Percentiles rank a stretch among this genome's conserved stretches.
Evolutionary conservation across 2,888 invertebrate genomes (phyloP).

Genomic region (Ophonus ardosiacus): DNA sequence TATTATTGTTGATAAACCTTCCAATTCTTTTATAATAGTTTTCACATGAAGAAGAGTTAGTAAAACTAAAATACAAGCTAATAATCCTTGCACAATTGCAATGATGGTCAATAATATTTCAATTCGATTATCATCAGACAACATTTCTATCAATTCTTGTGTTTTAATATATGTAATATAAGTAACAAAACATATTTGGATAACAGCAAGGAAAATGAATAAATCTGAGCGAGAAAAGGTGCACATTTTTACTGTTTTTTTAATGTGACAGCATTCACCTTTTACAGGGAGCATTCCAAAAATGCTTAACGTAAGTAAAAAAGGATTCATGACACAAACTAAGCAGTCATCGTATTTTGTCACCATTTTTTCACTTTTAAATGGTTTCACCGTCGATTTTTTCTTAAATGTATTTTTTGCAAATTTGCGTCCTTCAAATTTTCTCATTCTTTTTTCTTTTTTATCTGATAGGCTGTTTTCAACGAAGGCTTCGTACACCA

Average conservation of each 20-base stretch:
- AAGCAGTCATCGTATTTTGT: constrained; percentile 53
- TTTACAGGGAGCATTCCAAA: constrained; percentile 60
- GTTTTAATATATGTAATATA: neutral
- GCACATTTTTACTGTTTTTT: constrained; percentile 30
- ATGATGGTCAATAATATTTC: neutral
- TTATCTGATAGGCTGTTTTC: neutral
- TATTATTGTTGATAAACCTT: constrained; percentile 31
- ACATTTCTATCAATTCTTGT: neutral
- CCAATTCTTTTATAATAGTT: constrained; percentile 1
- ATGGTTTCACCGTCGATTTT: neutral
- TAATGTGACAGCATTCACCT: constrained; percentile 59
- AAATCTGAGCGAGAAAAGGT: constrained; percentile 5
- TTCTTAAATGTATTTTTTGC: neutral
- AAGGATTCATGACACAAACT: constrained; percentile 56
- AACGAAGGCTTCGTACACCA: neutral
- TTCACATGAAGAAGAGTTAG: neutral
- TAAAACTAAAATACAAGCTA: neutral
- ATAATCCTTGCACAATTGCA: neutral
- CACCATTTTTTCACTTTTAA: constrained; percentile 7
- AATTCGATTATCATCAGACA: neutral
- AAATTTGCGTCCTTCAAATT: neutral
- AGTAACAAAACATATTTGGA: neutral
- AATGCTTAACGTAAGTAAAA: constrained; percentile 33
- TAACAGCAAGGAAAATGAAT: neutral
- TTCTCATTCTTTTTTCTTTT: neutral